Evolutionary conservation across 2,797 vertebrate genomes (phyloP), one percentile per base, ranked within the genome.

Genomic region (Sebastes kiyomatsui): DNA sequence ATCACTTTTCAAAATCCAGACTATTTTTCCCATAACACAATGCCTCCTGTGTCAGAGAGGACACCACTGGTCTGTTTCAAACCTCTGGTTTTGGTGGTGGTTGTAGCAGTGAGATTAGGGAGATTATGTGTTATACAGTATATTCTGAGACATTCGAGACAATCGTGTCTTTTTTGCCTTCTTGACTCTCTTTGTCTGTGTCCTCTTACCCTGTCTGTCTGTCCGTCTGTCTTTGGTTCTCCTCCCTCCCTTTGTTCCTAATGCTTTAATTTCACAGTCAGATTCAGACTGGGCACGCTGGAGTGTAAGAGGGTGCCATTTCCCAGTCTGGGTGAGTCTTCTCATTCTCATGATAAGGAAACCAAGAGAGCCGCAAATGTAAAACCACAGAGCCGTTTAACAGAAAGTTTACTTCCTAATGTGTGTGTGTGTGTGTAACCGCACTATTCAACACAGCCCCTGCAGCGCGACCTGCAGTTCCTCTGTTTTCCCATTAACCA

Each of bases 401-500:
- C 55, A 72, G 22, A 67, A 27, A 58, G 28, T 56, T 69, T 61
- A 25, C 42, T 73, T 7, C 11, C 35, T 20, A 46, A 38, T 54
- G 35, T 56, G 65, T 70, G 77, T 66, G 77, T 65, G 76, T 82
- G 68, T 58, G 75, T 49, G 46, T 61, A 75, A 75, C 23, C 5
- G 32, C 4, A 7, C 35, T 16, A 33, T 77, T 75, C 38, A 46
- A 66, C 62, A 35, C 4, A 55, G 60, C 25, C 27, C 80, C 72
- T 46, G 33, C 75, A 77, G 72, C 3, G 71, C 5, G 1, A 59
- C 65, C 61, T 71, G 76, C 75, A 38, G 67, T 52, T 85, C 42
- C 22, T 77, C 72, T 72, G 52, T 55, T 80, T 91, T 87, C 78
- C 82, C 81, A 91, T 93, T 75, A 90, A 67, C 80, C 88, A 92